Evolutionary conservation across 2,113 vertebrate genomes (phyloP), one percentile per base, ranked within the genome.

Genomic region (Lanius ludovicianus): DNA sequence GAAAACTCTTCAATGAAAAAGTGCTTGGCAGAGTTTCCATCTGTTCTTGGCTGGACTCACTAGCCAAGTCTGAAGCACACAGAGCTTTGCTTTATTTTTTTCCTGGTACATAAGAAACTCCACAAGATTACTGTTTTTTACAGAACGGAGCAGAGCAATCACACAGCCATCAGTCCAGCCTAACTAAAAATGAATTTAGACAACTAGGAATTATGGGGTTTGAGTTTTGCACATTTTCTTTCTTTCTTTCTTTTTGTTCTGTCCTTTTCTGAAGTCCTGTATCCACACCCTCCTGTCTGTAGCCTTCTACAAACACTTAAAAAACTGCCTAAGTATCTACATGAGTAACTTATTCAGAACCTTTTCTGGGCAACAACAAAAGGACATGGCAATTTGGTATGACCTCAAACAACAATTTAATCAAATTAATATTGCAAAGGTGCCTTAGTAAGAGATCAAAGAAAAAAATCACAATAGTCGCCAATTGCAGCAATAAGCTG

Each of bases 1-100:
- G 81, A 92, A 96, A 96, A 97, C 71, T 82, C 84, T 88, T 97
- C 97, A 96, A 84, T 95, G 95, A 95, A 97, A 97, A 97, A 86
- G 46, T 17, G 25, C 84, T 96, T 96, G 87, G 93, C 95, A 96
- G 87, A 71, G 90, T 95, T 97, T 97, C 96, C 92, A 94, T 95
- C 94, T 97, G 73, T 97, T 97, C 96, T 95, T 69, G 25, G 90
- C 83, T 89, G 83, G 92, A 87, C 65, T 95, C 1, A 0, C 37
- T 75, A 94, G 83, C 76, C 56, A 94, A 92, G 85, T 84, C 76
- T 94, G 83, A 92, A 90, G 57, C 67, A 92, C 59, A 88, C 28
- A 93, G 76, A 65, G 44, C 64, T 94, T 78, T 88, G 42, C 50
- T 94, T 90, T 68, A 46, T 78, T 85, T 86, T 86, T 90, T 77